These are phyloP conservation scores for Ctenochaetus hawaiiensis DNA, from an alignment of 2,797 vertebrate species.

Conservation along the genomic window DNA sequence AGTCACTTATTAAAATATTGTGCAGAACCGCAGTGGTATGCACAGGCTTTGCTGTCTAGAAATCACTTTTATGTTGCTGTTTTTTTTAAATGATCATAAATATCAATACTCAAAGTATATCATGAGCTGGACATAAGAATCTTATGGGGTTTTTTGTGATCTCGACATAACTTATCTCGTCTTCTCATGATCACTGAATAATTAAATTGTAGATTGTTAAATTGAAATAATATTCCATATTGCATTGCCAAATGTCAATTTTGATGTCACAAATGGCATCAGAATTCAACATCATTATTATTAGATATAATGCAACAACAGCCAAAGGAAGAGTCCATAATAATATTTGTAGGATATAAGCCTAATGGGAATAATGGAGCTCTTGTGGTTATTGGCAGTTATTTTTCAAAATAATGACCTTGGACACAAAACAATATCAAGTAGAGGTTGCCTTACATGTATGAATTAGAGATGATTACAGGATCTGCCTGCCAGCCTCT, in stretches of 20 bases:
- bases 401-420: background rate
- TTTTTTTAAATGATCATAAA: background rate
- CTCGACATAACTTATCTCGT: background rate
- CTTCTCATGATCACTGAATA: slow-evolving; percentile 9
- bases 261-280: background rate
- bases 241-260: slow-evolving; percentile 10
- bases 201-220: background rate
- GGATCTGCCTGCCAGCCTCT: background rate
- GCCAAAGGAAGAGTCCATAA: slow-evolving; percentile 11
- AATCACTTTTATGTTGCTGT: background rate
- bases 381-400: slow-evolving; percentile 12
- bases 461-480: background rate
- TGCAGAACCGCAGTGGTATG: background rate
- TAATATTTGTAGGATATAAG: background rate
- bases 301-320: slow-evolving; percentile 14
- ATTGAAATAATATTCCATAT: background rate
- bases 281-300: background rate
- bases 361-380: background rate
- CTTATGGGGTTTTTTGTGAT: background rate
- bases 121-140: background rate
- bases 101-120: background rate
- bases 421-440: slow-evolving; percentile 9
- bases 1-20: slow-evolving; percentile 4
- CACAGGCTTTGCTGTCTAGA: background rate
- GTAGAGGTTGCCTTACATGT: background rate